Evolutionary conservation across 2,888 invertebrate genomes (phyloP).

Genomic region (Ryuthela nishihirai): DNA sequence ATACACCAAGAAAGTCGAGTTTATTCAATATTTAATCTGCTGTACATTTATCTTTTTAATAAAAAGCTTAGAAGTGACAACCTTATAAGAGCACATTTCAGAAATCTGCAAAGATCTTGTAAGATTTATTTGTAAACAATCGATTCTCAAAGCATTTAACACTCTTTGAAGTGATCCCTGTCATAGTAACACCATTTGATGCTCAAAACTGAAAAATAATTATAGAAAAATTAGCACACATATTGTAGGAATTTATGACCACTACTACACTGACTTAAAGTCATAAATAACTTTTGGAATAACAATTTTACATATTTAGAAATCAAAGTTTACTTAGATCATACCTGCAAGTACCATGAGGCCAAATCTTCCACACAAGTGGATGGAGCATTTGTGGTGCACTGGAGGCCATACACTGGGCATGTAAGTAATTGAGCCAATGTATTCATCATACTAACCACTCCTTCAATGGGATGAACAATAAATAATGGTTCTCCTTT

Average conservation of each 20-base stretch:
- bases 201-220: too few species aligned
- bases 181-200: too few species aligned
- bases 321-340: constrained; percentile 16
- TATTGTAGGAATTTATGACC: neutral
- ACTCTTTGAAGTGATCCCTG: too few species aligned
- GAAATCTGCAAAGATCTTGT: too few species aligned
- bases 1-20: too few species aligned
- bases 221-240: too few species aligned
- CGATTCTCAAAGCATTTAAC: too few species aligned
- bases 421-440: constrained; percentile 69
- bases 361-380: constrained; percentile 69
- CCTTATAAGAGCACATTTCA: too few species aligned
- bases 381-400: constrained; percentile 70
- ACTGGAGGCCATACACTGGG: constrained; percentile 86
- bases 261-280: neutral
- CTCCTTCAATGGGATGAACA: constrained; percentile 87
- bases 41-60: too few species aligned
- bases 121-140: too few species aligned
- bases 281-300: neutral
- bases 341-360: constrained; percentile 51
- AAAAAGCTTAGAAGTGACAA: too few species aligned
- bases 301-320: neutral
- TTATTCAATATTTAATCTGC: too few species aligned
- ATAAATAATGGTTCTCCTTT: constrained; percentile 53
- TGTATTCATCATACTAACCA: constrained; percentile 64